Evolutionary conservation across 2,888 invertebrate species (phyloP).

Genomic region (Eupithecia pulchellata): DNA sequence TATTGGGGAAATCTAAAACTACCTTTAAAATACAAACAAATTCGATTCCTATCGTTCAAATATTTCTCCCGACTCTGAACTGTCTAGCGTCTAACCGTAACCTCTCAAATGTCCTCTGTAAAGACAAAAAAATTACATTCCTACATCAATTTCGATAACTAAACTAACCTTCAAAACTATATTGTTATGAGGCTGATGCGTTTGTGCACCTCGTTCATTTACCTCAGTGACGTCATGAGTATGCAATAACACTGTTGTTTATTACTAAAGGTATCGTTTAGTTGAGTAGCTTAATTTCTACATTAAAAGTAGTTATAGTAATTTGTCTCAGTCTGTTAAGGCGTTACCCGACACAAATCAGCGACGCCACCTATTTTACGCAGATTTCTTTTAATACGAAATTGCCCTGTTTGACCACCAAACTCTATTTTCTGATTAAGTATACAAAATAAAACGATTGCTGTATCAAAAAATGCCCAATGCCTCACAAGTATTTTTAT

Average conservation of each 20-base stretch:
- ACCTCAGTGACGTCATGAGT: conserved; percentile 27
- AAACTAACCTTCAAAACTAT: conserved; percentile 20
- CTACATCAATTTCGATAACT: conserved; percentile 11
- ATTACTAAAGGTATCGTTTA: neutral
- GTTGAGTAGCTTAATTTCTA: neutral
- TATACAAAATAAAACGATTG: too few species aligned
- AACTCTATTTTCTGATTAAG: too few species aligned
- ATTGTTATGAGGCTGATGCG: conserved; percentile 14
- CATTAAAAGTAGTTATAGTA: neutral
- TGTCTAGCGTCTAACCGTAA: neutral
- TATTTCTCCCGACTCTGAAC: neutral
- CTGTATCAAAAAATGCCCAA: too few species aligned
- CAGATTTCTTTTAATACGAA: too few species aligned
- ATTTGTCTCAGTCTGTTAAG: too few species aligned
- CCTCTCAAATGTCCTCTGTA: conserved; percentile 12
- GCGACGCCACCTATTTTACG: too few species aligned
- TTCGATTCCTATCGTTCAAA: neutral
- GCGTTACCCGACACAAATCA: too few species aligned
- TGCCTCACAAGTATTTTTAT: neutral
- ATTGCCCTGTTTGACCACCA: too few species aligned
- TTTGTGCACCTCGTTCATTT: conserved; percentile 26
- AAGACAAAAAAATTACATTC: neutral
- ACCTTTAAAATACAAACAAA: neutral
- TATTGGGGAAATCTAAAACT: neutral
- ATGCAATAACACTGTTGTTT: conserved; percentile 26